Evolutionary conservation across 2,113 vertebrate species (phyloP).

Genomic region (Peromyscus maniculatus): DNA sequence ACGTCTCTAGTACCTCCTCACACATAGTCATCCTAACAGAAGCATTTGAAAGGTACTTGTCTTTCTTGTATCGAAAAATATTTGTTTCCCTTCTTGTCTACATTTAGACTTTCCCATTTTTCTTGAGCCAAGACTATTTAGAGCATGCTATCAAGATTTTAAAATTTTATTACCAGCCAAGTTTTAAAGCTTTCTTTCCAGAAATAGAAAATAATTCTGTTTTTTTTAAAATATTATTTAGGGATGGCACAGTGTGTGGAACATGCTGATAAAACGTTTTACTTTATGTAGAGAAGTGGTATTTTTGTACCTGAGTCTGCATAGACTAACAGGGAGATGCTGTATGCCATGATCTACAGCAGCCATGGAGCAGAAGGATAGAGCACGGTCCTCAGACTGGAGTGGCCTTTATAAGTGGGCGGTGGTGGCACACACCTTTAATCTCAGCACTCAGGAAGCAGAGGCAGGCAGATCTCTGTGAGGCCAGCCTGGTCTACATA

Average conservation of each 20-base stretch:
- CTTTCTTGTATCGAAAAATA: conserved; percentile 25
- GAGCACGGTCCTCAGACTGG: background rate
- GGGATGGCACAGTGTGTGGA: background rate
- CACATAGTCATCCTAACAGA: background rate
- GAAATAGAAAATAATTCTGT: background rate
- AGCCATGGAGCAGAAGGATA: background rate
- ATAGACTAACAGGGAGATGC: background rate
- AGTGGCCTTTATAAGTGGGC: background rate
- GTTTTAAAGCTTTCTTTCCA: conserved; percentile 47
- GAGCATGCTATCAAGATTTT: conserved; percentile 54
- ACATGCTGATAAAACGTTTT: conserved; percentile 3
- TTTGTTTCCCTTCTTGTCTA: background rate
- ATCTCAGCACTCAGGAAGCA: background rate
- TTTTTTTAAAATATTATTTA: background rate
- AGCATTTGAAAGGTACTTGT: conserved; percentile 16
- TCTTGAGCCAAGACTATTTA: conserved; percentile 49
- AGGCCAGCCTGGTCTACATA: background rate
- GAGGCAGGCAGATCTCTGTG: background rate
- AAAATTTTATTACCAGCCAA: background rate
- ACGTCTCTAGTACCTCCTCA: background rate
- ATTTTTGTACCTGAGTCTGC: background rate
- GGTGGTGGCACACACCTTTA: background rate
- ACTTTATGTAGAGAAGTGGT: background rate
- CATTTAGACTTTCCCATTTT: background rate
- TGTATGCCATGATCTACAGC: background rate